Conservation (phyloP, 1,140 invertebrate species). For the Adoxophyes honmai region DNA sequence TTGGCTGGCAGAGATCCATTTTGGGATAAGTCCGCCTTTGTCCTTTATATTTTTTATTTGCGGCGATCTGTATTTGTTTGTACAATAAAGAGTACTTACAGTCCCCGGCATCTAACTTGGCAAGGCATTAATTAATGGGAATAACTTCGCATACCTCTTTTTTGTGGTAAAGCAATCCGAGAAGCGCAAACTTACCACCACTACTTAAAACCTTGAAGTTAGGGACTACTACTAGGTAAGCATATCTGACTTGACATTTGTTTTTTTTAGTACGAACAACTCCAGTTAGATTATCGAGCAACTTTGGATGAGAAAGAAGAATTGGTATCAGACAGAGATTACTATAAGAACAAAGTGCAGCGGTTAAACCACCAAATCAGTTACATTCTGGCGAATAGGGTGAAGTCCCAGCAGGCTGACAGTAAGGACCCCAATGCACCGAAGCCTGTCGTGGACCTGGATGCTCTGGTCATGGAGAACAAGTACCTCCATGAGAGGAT, state of each 20-base stretch:
- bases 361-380: slow-evolving; percentile 89
- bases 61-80: no score
- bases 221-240: no score
- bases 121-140: no score
- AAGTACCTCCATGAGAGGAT: slow-evolving; percentile 89
- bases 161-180: no score
- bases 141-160: no score
- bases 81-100: no score
- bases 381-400: slow-evolving; percentile 79
- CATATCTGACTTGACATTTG: slow-evolving; percentile 6
- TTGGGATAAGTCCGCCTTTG: no score
- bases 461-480: slow-evolving; percentile 89
- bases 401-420: slow-evolving; percentile 41
- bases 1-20: no score
- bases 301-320: slow-evolving; percentile 93
- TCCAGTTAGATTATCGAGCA: slow-evolving; percentile 85
- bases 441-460: slow-evolving; percentile 85
- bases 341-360: slow-evolving; percentile 91
- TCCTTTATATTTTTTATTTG: no score
- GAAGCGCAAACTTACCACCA: no score
- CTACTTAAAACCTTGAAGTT: no score
- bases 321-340: slow-evolving; percentile 87
- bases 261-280: slow-evolving; percentile 78
- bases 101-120: no score
- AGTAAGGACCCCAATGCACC: slow-evolving; percentile 43